A percentile compares a stretch with the other conserved stretches of the same genome.
phyloP scores from a whole-genome alignment of 2,797 vertebrate genomes.

The Peromyscus attwateri region DNA sequence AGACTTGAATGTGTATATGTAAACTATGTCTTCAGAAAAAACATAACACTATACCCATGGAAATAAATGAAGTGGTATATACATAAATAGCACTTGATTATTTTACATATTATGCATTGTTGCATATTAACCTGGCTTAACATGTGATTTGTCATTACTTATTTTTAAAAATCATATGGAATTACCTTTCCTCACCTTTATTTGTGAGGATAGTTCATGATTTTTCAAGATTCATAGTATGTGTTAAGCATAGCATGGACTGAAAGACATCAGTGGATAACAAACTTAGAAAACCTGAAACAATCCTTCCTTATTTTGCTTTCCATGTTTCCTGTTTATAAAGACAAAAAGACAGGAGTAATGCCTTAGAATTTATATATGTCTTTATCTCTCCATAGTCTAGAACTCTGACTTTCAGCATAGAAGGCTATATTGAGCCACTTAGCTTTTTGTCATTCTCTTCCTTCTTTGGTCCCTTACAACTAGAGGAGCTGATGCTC shows the following conservation, averaged over 20 bases:
- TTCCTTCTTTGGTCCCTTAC: neutral
- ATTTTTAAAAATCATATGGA: neutral
- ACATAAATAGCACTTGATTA: neutral
- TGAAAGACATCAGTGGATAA: neutral
- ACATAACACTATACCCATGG: neutral
- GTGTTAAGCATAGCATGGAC: neutral
- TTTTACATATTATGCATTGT: neutral
- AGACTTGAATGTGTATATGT: neutral
- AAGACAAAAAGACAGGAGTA: neutral
- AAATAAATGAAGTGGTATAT: neutral
- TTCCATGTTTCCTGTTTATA: neutral
- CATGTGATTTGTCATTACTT: neutral
- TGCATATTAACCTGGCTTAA: neutral
- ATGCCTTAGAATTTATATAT: neutral
- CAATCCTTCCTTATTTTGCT: slow-evolving; percentile 12
- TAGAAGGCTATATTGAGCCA: neutral
- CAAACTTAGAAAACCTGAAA: neutral
- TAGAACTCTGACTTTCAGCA: neutral
- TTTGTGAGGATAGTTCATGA: neutral
- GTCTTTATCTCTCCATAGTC: neutral
- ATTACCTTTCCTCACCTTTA: neutral
- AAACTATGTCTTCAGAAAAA: neutral
- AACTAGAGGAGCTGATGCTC: neutral
- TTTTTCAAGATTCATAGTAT: neutral
- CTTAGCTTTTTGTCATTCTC: neutral